Percentiles rank a stretch among this genome's conserved stretches.
Conservation (phyloP, 2,797 vertebrate species). For the Leptodactylus fallax region DNA sequence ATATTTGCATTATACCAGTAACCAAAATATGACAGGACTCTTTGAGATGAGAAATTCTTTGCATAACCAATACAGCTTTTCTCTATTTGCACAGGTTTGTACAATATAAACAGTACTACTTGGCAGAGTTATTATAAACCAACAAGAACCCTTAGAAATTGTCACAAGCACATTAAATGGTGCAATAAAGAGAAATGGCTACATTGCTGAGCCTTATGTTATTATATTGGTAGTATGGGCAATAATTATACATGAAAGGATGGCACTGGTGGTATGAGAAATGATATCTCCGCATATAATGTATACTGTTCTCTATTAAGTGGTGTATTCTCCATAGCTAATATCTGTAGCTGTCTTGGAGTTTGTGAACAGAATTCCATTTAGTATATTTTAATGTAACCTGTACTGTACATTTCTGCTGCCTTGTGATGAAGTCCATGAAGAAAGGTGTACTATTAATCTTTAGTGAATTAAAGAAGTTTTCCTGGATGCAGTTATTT, state of each 20-base stretch:
- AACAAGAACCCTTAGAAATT: too few relatives aligned
- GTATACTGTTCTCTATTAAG: background rate
- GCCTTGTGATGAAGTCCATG: background rate
- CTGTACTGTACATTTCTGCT: slow-evolving; percentile 31
- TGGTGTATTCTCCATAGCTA: slow-evolving; percentile 4
- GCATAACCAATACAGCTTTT: background rate
- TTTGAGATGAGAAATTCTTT: background rate
- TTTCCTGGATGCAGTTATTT: too few relatives aligned
- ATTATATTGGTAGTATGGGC: background rate
- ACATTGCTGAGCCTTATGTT: background rate
- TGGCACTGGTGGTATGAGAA: slow-evolving; percentile 3
- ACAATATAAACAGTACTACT: too few relatives aligned
- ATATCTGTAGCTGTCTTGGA: background rate
- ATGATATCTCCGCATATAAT: background rate
- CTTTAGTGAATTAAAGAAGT: too few relatives aligned
- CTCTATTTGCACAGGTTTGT: background rate
- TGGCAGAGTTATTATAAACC: too few relatives aligned
- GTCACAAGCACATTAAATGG: background rate
- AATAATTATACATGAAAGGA: slow-evolving; percentile 1
- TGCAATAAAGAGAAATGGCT: slow-evolving; percentile 17
- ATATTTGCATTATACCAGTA: background rate
- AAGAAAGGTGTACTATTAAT: background rate
- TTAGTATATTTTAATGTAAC: background rate
- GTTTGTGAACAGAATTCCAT: background rate
- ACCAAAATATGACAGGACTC: background rate